A percentile compares a stretch with the other conserved stretches of the same genome.
Evolutionary conservation across 2,888 invertebrate genomes (phyloP).

Genomic region (Apoda limacodes): DNA sequence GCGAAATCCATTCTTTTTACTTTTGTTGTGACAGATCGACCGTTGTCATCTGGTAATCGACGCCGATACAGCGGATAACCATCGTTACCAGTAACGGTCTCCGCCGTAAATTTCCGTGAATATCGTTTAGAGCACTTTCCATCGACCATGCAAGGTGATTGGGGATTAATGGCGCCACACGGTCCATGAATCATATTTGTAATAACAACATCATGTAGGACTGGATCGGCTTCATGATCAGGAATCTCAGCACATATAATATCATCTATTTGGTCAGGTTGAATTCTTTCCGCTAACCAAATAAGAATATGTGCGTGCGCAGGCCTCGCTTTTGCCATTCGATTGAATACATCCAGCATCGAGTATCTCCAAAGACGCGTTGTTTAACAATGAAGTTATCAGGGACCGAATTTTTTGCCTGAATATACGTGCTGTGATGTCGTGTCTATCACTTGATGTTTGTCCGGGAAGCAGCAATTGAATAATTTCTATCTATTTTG

Average conservation of each 20-base stretch:
- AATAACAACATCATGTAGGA: constrained; percentile 15
- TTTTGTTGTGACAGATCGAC: constrained; percentile 15
- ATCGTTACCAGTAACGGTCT: constrained; percentile 21
- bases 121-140: constrained; percentile 26
- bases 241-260: constrained; percentile 16
- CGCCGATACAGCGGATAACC: constrained; percentile 16
- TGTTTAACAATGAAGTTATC: constrained; percentile 16
- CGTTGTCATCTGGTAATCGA: constrained; percentile 16
- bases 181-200: constrained; percentile 20
- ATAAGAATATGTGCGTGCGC: constrained; percentile 12
- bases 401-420: constrained; percentile 14
- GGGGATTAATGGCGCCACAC: constrained; percentile 15
- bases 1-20: constrained; percentile 10
- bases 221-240: constrained; percentile 12
- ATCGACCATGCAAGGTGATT: constrained; percentile 15
- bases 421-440: constrained; percentile 10
- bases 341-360: constrained; percentile 17
- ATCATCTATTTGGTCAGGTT: constrained; percentile 10
- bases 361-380: no score
- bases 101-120: constrained; percentile 23
- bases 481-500: constrained; percentile 8
- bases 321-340: constrained; percentile 14
- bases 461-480: constrained; percentile 10
- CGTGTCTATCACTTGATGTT: constrained; percentile 11
- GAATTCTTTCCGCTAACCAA: constrained; percentile 14